Evolutionary conservation across 2,797 vertebrate genomes (phyloP), one percentile per base, ranked within the genome.

Genomic region (Threskiornis aethiopicus): DNA sequence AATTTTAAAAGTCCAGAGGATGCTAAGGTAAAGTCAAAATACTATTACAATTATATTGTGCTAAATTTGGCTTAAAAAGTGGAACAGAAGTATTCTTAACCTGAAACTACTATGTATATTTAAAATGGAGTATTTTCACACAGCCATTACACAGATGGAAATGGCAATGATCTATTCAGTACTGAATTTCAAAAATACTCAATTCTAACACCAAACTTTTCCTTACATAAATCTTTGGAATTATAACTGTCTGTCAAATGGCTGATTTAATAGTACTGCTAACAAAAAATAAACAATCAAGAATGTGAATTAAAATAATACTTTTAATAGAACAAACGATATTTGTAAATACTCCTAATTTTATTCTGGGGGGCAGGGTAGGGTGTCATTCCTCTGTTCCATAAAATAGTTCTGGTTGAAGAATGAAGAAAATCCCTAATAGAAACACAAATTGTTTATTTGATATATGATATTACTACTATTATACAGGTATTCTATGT

Each of bases 1-100:
- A 99, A 99, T 98, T 99, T 99, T 97, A 99, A 86, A 98, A 99
- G 97, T 83, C 98, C 99, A 49, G 99, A 99, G 90, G 98, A 99
- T 94, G 99, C 99, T 87, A 99, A 98, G 98, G 99, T 99, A 98
- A 98, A 97, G 95, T 96, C 24, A 96, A 94, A 80, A 62, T 79
- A 49, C 12, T 72, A 5, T 31, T 76, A 57, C 28, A 62, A 19
- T 67, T 75, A 29, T 22, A 21, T 13, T 52, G 8, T 71, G 44
- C 39, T 87, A 57, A 75, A 46, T 81, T 78, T 69, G 29, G 24
- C 31, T 54, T 76, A 3, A 57, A 62, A 88, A 58, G 9, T 41
- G 2, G 41, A 47, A 41, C 17, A 52, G 16, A 61, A 58, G 25
- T 37, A 49, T 26, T 86, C 47, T 79, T 79, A 69, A 69, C 42